phyloP scores from a whole-genome alignment of 2,797 vertebrate species.

The Triplophysa yarkandensis region DNA sequence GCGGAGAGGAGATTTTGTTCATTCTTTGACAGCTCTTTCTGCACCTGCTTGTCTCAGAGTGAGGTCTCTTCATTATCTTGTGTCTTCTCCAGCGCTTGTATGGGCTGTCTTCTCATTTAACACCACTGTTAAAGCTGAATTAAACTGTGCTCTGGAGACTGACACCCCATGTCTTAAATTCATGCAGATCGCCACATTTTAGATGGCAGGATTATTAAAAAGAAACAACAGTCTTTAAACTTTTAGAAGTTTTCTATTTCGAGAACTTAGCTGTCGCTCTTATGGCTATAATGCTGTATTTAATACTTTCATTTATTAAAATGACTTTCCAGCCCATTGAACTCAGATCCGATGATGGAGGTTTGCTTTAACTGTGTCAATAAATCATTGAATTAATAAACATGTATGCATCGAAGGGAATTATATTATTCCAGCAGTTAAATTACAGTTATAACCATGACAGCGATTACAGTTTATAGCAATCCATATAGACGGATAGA shows the following conservation, averaged over 20 bases:
- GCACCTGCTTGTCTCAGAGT: slow-evolving; percentile 25
- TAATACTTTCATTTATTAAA: slow-evolving; percentile 6
- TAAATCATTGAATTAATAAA: background rate
- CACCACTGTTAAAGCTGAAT: background rate
- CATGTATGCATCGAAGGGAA: background rate
- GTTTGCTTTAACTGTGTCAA: background rate
- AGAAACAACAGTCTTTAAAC: slow-evolving; percentile 22
- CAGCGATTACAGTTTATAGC: background rate
- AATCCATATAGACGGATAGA: background rate
- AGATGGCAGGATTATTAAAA: slow-evolving; percentile 17
- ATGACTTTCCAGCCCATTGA: background rate
- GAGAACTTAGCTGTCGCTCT: background rate
- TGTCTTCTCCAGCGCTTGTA: background rate
- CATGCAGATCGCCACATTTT: background rate
- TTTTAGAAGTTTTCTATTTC: slow-evolving; percentile 11
- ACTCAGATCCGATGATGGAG: background rate
- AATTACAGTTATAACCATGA: background rate
- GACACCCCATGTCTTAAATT: background rate
- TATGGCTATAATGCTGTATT: background rate
- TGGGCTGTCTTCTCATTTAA: background rate
- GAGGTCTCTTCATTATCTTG: background rate
- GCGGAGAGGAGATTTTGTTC: slow-evolving; percentile 55
- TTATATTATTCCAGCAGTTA: background rate
- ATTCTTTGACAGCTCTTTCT: slow-evolving; percentile 58
- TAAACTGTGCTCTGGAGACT: background rate